Percentiles rank a stretch among this genome's conserved stretches.
These are phyloP conservation scores for Zygaena filipendulae DNA, from an alignment of 2,888 invertebrate genomes.

Conservation along the genomic window DNA sequence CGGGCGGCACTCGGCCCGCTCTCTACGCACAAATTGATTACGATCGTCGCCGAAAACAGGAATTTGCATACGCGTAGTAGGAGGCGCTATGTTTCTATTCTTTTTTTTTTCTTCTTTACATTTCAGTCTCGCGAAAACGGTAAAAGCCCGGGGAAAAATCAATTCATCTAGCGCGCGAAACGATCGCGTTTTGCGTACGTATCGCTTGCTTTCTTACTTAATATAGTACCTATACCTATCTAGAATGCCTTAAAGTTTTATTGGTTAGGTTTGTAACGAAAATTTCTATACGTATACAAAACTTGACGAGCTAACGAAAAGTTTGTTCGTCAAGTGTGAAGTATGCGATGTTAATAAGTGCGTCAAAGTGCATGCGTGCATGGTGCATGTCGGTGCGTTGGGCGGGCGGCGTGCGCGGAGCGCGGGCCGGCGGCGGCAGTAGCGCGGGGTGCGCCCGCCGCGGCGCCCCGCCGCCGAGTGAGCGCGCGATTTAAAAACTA, in stretches of 20 bases:
- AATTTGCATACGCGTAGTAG: slow-evolving; percentile 58
- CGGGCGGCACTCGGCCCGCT: slow-evolving; percentile 39
- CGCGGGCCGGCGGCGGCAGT: slow-evolving; percentile 35
- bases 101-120: slow-evolving; percentile 28
- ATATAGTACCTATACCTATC: no score
- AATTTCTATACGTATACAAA: no score
- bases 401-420: slow-evolving; percentile 25
- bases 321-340: no score
- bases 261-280: no score
- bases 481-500: slow-evolving; percentile 68
- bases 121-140: slow-evolving; percentile 30
- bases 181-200: no score
- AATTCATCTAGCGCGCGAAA: no score
- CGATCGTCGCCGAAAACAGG: slow-evolving; percentile 59
- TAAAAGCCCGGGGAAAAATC: no score
- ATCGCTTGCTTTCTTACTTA: no score
- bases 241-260: no score
- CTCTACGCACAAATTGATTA: slow-evolving; percentile 66
- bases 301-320: no score
- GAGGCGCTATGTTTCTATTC: no score
- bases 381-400: slow-evolving; percentile 50
- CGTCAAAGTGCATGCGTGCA: slow-evolving; percentile 47
- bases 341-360: no score
- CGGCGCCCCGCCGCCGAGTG: slow-evolving; percentile 60
- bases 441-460: slow-evolving; percentile 47